Conservation (phyloP, 1,140 invertebrate genomes). For the Condylostylus longicornis region DNA sequence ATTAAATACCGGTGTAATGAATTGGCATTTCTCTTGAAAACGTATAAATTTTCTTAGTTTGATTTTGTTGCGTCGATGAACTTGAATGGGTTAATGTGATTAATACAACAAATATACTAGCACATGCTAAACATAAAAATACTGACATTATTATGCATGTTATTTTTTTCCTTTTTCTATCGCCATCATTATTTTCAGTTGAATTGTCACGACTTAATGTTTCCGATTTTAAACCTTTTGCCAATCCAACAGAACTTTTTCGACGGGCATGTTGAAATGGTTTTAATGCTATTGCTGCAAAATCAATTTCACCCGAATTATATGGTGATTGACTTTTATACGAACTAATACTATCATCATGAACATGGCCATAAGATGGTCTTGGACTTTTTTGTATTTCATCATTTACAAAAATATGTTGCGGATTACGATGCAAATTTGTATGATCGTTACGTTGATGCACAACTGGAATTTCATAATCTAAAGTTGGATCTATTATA, state of each 20-base stretch:
- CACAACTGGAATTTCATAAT: slow-evolving; percentile 29
- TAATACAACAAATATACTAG: slow-evolving; percentile 51
- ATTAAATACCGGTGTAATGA: slow-evolving; percentile 30
- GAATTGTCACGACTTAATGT: slow-evolving; percentile 28
- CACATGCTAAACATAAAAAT: slow-evolving; percentile 48
- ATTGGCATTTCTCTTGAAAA: slow-evolving; percentile 37
- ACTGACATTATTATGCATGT: slow-evolving; percentile 48
- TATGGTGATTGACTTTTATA: too few relatives aligned
- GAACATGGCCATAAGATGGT: slow-evolving; percentile 5
- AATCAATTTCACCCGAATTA: slow-evolving; percentile 25
- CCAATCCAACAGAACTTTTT: slow-evolving; percentile 22
- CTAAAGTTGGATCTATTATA: slow-evolving; percentile 21
- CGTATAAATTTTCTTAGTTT: slow-evolving; percentile 45
- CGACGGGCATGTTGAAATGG: slow-evolving; percentile 26
- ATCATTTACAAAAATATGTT: slow-evolving; percentile 12
- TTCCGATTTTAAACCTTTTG: slow-evolving; percentile 26
- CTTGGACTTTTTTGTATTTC: slow-evolving; percentile 29
- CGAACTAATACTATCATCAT: neutral
- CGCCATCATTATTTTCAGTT: slow-evolving; percentile 33
- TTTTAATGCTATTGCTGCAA: slow-evolving; percentile 24
- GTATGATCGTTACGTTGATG: slow-evolving; percentile 31
- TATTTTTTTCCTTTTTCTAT: slow-evolving; percentile 44
- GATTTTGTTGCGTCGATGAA: slow-evolving; percentile 37
- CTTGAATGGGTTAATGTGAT: slow-evolving; percentile 53
- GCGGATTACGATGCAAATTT: slow-evolving; percentile 18